These are phyloP conservation scores for Lophura nycthemera DNA, from an alignment of 2,113 vertebrate genomes.

Conservation along the genomic window DNA sequence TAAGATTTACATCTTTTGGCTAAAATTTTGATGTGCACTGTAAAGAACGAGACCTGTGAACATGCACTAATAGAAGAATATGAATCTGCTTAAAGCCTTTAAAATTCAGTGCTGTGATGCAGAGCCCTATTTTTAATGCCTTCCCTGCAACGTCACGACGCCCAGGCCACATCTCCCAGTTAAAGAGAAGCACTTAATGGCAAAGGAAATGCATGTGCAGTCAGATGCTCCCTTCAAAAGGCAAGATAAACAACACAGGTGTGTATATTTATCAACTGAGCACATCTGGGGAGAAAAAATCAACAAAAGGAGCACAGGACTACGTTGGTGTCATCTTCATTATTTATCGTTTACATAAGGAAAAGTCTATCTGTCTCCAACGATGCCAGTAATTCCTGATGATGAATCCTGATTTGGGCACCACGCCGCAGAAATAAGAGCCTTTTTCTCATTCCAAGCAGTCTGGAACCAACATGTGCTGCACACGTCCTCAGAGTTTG, in stretches of 20 bases:
- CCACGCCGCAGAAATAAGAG: neutral
- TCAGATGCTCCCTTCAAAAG: constrained; percentile 49
- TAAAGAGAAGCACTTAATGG: constrained; percentile 40
- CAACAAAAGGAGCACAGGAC: constrained; percentile 25
- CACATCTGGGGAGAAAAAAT: neutral
- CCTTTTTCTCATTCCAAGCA: neutral
- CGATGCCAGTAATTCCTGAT: constrained; percentile 2
- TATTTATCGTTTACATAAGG: constrained; percentile 40
- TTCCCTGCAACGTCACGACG: neutral
- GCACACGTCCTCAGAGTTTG: neutral
- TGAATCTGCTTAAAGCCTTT: neutral
- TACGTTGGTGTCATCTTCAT: neutral
- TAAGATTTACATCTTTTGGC: neutral
- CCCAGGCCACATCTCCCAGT: neutral
- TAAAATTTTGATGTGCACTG: neutral
- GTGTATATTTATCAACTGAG: constrained; percentile 53
- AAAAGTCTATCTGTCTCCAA: constrained; percentile 30
- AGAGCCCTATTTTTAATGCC: neutral
- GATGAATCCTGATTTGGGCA: neutral
- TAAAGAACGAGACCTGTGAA: neutral
- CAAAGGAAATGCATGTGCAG: constrained; percentile 53
- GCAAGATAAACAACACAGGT: constrained; percentile 58
- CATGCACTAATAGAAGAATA: neutral
- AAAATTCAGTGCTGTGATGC: neutral
- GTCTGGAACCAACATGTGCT: neutral